phyloP scores from a whole-genome alignment of 2,888 invertebrate genomes.

The Nomada lathburiana region DNA sequence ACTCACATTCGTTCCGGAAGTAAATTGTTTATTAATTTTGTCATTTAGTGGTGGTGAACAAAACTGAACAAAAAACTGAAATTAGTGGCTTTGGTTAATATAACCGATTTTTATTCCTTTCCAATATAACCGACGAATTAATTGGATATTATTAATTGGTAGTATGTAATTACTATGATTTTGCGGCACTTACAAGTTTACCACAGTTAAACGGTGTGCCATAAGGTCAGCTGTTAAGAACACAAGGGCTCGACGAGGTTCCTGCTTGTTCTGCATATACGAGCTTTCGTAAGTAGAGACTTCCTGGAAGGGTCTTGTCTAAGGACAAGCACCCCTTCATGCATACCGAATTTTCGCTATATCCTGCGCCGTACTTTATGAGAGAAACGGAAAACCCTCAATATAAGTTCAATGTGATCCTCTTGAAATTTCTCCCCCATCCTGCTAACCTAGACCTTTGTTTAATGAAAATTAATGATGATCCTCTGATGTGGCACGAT shows the following conservation, averaged over 20 bases:
- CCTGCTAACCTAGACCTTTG: background rate
- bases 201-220: conserved; percentile 52
- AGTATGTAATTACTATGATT: background rate
- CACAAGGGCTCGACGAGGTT: conserved; percentile 70
- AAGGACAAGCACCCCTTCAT: conserved; percentile 81
- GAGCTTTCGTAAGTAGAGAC: conserved; percentile 68
- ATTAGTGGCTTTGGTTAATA: too few relatives aligned
- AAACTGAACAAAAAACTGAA: too few relatives aligned
- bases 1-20: too few relatives aligned
- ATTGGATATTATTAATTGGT: background rate
- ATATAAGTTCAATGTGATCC: background rate
- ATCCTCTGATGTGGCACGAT: too few relatives aligned
- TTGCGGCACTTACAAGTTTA: conserved; percentile 25
- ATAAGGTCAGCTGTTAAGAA: conserved; percentile 81
- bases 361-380: conserved; percentile 22
- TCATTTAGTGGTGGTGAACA: too few relatives aligned
- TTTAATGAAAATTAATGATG: background rate
- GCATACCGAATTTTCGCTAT: conserved; percentile 81
- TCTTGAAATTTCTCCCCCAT: conserved; percentile 5
- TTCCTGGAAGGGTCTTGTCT: conserved; percentile 68
- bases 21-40: too few relatives aligned
- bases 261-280: conserved; percentile 33
- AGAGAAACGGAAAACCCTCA: background rate
- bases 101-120: too few relatives aligned
- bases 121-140: background rate